Base-by-base conservation (phyloP, 1,140 invertebrate genomes). In the Tetramorium simillimum region DNA sequence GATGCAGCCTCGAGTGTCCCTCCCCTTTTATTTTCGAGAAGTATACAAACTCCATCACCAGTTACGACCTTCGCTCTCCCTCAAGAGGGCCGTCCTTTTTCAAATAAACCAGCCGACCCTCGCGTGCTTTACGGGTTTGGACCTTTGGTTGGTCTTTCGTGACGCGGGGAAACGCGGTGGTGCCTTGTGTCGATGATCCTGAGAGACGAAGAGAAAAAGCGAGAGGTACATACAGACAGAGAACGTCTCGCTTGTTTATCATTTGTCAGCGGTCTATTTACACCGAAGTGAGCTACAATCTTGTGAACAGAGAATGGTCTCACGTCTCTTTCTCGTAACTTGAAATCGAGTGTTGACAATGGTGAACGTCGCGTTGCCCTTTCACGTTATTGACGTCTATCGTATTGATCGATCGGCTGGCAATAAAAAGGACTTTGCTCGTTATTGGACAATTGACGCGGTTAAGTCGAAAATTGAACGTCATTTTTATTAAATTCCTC, bases 201-300 rank as follows among this genome's bases (percentile, higher is more conserved):
- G 73, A 80, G 53, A 33, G 60, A 28, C 49, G 21, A 37, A 10
- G 85, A 10, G 85, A 60, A 46, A 58, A 65, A 75, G 43, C 58
- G 62, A 53, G 21, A 67, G 51, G 43, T 53, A 46, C 63, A n/a
- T 53, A 37, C 70, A 76, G 80, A 62, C 28, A 40, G 51, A 56
- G 37, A 65, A 43, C 24, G 43, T 58, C 67, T 43, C n/a, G 60
- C 81, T 92, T 92, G 92, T 92, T 93, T 93, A 87, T 92, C 89
- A 91, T 93, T 93, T 93, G 93, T 93, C 93, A 93, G 88, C 87
- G 86, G 85, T 84, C 92, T 93, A 92, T 93, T 94, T 94, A 92
- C 92, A 88, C 58, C 86, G 75, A 85, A 86, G 87, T 69, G 87
- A 88, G 82, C 88, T 86, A 65, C 85, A 75, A 75, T 80, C 63